Evolutionary conservation across 1,140 invertebrate species (phyloP).

Genomic region (Berghia stephanieae): DNA sequence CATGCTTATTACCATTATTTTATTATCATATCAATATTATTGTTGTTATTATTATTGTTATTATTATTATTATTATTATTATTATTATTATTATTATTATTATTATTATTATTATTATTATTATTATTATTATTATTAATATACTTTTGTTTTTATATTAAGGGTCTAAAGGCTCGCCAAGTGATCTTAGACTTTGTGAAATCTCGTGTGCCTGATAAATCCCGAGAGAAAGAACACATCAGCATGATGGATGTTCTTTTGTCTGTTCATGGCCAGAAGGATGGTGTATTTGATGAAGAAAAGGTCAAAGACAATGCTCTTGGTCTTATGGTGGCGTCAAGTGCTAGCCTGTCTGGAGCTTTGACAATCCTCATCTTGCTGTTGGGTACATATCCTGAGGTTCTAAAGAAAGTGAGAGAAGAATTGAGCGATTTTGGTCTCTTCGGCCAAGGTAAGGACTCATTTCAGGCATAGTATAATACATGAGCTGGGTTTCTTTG

Average conservation of each 20-base stretch:
- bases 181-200: slow-evolving; percentile 14
- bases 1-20: too few relatives aligned
- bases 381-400: slow-evolving; percentile 39
- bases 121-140: too few relatives aligned
- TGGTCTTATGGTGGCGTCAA: slow-evolving; percentile 42
- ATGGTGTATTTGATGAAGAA: background rate
- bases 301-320: slow-evolving; percentile 37
- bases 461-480: background rate
- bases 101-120: too few relatives aligned
- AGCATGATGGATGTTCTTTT: slow-evolving; percentile 27
- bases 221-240: slow-evolving; percentile 8
- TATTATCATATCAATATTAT: too few relatives aligned
- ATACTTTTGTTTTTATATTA: too few relatives aligned
- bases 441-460: slow-evolving; percentile 1
- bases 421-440: slow-evolving; percentile 41
- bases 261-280: background rate
- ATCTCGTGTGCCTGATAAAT: background rate
- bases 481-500: background rate
- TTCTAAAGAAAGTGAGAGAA: slow-evolving; percentile 34
- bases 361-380: slow-evolving; percentile 34
- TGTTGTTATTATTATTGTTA: too few relatives aligned
- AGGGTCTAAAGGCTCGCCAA: too few relatives aligned
- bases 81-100: too few relatives aligned
- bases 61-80: too few relatives aligned
- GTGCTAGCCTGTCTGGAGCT: slow-evolving; percentile 38